These are phyloP conservation scores for Petrolisthes manimaculis DNA, from an alignment of 2,888 invertebrate species.

Conservation along the genomic window DNA sequence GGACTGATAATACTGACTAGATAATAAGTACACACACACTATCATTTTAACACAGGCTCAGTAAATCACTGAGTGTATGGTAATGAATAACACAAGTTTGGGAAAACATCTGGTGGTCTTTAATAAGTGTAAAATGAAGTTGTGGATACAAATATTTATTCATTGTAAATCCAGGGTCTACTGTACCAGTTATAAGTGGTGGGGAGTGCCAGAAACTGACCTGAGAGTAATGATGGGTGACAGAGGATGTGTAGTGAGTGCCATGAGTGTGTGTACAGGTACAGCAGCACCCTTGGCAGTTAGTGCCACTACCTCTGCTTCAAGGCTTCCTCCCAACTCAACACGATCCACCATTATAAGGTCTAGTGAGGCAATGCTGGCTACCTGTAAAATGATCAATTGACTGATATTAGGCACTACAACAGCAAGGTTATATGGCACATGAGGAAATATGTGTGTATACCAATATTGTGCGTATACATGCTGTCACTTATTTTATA, in stretches of 20 bases:
- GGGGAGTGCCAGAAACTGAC: slow-evolving; percentile 65
- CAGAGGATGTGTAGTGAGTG: slow-evolving; percentile 69
- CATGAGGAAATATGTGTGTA: background rate
- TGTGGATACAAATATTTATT: too few relatives aligned
- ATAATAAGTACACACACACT: background rate
- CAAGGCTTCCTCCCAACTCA: slow-evolving; percentile 69
- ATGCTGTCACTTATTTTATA: too few relatives aligned
- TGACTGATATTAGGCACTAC: background rate
- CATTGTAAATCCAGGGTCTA: too few relatives aligned
- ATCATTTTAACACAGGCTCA: too few relatives aligned
- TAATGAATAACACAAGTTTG: too few relatives aligned
- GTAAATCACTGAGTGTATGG: too few relatives aligned
- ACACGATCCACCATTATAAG: slow-evolving; percentile 68
- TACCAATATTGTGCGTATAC: too few relatives aligned
- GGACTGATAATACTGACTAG: background rate
- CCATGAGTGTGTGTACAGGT: slow-evolving; percentile 70
- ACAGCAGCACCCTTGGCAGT: slow-evolving; percentile 69
- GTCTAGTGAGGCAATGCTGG: slow-evolving; percentile 71
- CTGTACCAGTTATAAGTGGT: background rate
- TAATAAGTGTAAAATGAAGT: too few relatives aligned
- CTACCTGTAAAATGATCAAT: slow-evolving; percentile 68
- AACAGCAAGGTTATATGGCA: too few relatives aligned
- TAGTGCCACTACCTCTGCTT: slow-evolving; percentile 69
- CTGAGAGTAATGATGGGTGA: slow-evolving; percentile 70
- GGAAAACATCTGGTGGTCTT: too few relatives aligned